Evolutionary conservation across 2,113 vertebrate genomes (phyloP).

Genomic region (Notarius quadriscutis): DNA sequence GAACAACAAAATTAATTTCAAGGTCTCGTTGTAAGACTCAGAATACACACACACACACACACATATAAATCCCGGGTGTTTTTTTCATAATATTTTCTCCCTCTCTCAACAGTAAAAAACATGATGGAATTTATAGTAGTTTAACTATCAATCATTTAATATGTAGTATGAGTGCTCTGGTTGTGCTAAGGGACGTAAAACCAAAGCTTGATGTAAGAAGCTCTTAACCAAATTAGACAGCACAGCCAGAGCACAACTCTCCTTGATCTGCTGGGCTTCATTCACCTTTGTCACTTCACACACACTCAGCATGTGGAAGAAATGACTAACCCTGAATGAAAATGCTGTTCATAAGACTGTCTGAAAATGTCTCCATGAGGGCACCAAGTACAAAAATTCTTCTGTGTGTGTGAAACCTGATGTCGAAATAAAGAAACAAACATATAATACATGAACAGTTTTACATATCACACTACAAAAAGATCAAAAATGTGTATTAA

Average conservation of each 20-base stretch:
- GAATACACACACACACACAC: too few species aligned
- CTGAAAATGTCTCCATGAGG: constrained; percentile 13
- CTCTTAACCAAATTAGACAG: too few species aligned
- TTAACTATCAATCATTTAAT: too few species aligned
- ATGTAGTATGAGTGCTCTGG: too few species aligned
- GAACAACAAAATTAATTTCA: too few species aligned
- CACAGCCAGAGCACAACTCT: neutral
- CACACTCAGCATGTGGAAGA: constrained; percentile 33
- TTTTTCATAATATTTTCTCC: too few species aligned
- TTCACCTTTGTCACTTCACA: constrained; percentile 18
- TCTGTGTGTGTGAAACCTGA: neutral
- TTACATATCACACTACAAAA: neutral
- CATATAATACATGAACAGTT: neutral
- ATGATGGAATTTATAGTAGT: too few species aligned
- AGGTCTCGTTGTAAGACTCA: too few species aligned
- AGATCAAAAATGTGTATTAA: neutral
- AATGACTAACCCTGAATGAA: constrained; percentile 38
- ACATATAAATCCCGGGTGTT: too few species aligned
- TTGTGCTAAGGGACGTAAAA: too few species aligned
- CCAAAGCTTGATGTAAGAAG: too few species aligned
- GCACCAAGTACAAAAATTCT: neutral
- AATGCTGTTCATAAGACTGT: constrained; percentile 1
- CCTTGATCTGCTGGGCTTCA: constrained; percentile 29
- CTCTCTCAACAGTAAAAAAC: too few species aligned
- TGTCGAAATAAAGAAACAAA: neutral